These are phyloP conservation scores for Ptilodon capucinus DNA, from an alignment of 2,888 invertebrate species.

Conservation along the genomic window DNA sequence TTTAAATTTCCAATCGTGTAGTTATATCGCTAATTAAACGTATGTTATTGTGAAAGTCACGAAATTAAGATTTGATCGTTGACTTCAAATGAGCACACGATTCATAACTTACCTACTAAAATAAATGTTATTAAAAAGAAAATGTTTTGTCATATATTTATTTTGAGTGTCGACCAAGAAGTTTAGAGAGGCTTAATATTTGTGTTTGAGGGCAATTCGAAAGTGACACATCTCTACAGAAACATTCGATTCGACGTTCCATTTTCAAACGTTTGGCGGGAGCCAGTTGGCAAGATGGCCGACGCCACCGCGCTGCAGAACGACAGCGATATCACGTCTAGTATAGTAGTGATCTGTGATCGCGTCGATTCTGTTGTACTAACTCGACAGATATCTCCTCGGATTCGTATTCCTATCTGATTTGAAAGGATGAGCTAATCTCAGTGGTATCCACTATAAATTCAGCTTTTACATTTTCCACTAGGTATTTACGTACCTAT, in stretches of 20 bases:
- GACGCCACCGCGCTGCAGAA: conserved; percentile 41
- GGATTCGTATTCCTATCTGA: conserved; percentile 65
- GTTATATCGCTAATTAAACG: background rate
- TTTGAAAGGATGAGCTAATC: conserved; percentile 72
- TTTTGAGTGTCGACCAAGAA: no score
- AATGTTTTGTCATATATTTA: no score
- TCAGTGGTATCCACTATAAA: conserved; percentile 54
- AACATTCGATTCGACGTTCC: conserved; percentile 50
- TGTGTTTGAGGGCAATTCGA: conserved; percentile 30
- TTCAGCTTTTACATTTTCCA: conserved; percentile 31
- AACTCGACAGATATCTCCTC: conserved; percentile 60
- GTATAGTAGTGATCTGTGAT: no score
- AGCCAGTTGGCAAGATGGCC: conserved; percentile 61
- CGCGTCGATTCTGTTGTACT: conserved; percentile 77
- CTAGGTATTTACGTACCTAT: conserved; percentile 21
- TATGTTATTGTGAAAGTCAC: background rate
- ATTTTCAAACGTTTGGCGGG: conserved; percentile 72
- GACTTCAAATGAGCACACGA: background rate
- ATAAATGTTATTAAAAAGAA: no score
- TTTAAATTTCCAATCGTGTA: background rate
- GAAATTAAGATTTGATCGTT: background rate
- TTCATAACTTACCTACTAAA: background rate
- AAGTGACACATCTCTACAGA: conserved; percentile 60
- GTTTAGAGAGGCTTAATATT: no score
- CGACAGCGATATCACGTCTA: conserved; percentile 71